A percentile compares a stretch with the other conserved stretches of the same genome.
Conservation (phyloP, 2,113 vertebrate species). For the Hipposideros armiger region DNA sequence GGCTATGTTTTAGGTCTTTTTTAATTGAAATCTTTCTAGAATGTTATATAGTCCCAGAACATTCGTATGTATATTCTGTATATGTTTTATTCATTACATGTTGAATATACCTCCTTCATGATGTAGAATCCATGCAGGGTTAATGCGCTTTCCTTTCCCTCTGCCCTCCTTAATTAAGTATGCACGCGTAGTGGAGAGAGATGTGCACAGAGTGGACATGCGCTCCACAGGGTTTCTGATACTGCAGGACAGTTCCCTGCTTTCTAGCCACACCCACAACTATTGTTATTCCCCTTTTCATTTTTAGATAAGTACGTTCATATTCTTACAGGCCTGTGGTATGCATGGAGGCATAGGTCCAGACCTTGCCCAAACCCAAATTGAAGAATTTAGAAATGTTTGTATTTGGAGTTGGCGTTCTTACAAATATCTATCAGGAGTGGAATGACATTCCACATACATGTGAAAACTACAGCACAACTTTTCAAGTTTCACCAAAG, state of each 20-base stretch:
- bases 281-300: neutral
- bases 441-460: neutral
- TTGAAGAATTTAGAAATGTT: neutral
- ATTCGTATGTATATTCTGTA: neutral
- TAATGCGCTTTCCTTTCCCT: neutral
- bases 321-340: neutral
- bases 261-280: too few species aligned
- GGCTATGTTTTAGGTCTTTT: neutral
- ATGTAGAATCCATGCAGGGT: accelerated
- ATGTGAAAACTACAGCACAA: too few species aligned
- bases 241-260: neutral
- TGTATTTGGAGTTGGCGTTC: neutral
- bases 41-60: neutral
- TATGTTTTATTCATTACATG: neutral
- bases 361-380: neutral
- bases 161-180: accelerated
- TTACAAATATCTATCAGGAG: neutral
- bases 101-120: neutral
- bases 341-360: neutral
- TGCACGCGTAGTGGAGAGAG: too few species aligned
- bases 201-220: accelerated
- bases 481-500: neutral
- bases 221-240: accelerated
- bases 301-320: neutral
- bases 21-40: neutral